Evolutionary conservation across 2,113 vertebrate genomes (phyloP), one percentile per base, ranked within the genome.

Genomic region (Sylvia atricapilla): DNA sequence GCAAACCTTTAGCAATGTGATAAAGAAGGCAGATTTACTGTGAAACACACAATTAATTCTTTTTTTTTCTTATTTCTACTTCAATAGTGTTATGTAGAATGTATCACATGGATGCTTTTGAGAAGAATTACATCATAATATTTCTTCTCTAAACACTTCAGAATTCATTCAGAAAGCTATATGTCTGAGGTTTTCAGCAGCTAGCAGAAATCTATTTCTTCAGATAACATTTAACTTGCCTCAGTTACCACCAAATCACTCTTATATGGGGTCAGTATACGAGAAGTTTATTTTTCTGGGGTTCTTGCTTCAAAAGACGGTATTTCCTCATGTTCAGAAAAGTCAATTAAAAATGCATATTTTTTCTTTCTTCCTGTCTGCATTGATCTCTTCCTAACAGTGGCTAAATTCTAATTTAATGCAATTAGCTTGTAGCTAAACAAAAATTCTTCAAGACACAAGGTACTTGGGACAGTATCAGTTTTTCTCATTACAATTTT

Each of bases 181-280:
- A 24, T 0, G 0, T 19, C 53, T 3, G 3, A 80, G 21, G 8
- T 56, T 85, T 80, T 64, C 2, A 0, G 18, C 44, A 80, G 10
- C 30, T 66, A 62, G 13, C 6, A 56, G 46, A 53, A 86, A 86
- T 53, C 17, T 20, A 73, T 24, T 20, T 44, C 24, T 80, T 80
- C 4, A 9, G 53, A 58, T 46, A 83, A 37, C 9, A 52, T 56
- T 80, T 60, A 49, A 58, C 46, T 62, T 86, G 41, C 13, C 63
- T 84, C 55, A 33, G 31, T 56, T 64, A 13, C 59, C 39, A 80
- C 17, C 21, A 84, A 73, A 66, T 69, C 41, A 53, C 41, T 15
- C 9, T 69, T 58, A 23, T 11, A 76, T 25, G 9, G 30, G 73
- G 31, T 35, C 30, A 76, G n/a, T 44, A 31, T 27, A 58, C 31